Evolutionary conservation across 2,888 invertebrate species (phyloP).

Genomic region (Cephonodes hylas): DNA sequence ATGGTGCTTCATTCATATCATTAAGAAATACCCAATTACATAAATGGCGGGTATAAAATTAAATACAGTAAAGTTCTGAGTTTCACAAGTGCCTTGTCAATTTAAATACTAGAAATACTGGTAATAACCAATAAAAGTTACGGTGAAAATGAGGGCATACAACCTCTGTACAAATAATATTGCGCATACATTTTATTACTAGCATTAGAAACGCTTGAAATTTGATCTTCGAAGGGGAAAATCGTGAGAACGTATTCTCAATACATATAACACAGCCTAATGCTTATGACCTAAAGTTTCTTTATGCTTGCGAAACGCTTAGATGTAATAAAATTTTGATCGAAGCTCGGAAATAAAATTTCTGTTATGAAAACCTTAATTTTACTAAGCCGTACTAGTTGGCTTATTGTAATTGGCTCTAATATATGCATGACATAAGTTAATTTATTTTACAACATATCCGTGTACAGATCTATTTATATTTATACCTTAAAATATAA

Average conservation of each 20-base stretch:
- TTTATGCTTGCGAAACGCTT: too few relatives aligned
- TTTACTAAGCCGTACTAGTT: too few relatives aligned
- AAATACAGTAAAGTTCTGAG: not conserved
- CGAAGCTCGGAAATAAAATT: too few relatives aligned
- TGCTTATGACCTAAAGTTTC: not conserved
- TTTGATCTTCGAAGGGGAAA: not conserved
- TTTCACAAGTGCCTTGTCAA: not conserved
- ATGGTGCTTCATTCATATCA: not conserved
- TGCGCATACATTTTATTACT: not conserved
- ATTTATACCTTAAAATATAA: too few relatives aligned
- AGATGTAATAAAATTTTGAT: too few relatives aligned
- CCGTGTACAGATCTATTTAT: too few relatives aligned
- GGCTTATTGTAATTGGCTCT: too few relatives aligned
- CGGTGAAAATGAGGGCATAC: not conserved
- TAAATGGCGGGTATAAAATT: not conserved
- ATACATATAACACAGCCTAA: not conserved
- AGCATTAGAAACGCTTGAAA: not conserved
- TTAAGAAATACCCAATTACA: not conserved
- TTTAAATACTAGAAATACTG: slow-evolving; percentile 2
- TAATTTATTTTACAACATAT: too few relatives aligned
- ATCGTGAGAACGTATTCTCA: not conserved
- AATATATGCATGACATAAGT: too few relatives aligned
- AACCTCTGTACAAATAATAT: not conserved
- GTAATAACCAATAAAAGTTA: not conserved
- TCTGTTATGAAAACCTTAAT: too few relatives aligned